phyloP scores from a whole-genome alignment of 2,797 vertebrate species.

The Gymnocypris eckloni region DNA sequence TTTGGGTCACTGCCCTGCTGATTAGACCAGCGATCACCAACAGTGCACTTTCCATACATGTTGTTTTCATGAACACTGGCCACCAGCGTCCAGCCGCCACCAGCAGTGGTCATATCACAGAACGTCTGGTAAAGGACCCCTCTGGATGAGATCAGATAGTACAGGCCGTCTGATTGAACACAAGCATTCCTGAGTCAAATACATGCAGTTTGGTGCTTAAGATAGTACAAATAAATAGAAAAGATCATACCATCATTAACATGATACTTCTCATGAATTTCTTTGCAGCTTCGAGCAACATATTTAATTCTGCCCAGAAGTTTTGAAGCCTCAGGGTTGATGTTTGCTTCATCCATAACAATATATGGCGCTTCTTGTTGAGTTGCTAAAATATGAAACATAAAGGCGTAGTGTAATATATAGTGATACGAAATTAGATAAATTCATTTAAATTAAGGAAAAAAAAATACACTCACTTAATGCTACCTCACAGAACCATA shows the following conservation, averaged over 20 bases:
- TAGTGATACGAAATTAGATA: not conserved
- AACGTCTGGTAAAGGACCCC: slow-evolving; percentile 49
- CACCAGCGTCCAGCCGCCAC: slow-evolving; percentile 60
- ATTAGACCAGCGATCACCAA: slow-evolving; percentile 69
- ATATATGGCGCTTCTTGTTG: not conserved
- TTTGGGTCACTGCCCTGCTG: slow-evolving; percentile 64
- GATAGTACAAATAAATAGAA: not conserved
- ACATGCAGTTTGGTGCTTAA: not conserved
- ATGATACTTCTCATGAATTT: slow-evolving; percentile 36
- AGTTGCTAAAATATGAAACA: not conserved
- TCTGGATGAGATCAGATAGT: slow-evolving; percentile 39
- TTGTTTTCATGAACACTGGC: slow-evolving; percentile 72
- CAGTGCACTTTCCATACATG: slow-evolving; percentile 64
- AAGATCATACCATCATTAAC: not conserved
- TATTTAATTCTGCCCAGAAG: not conserved
- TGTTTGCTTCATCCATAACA: not conserved
- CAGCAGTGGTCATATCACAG: slow-evolving; percentile 48
- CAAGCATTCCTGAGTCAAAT: not conserved
- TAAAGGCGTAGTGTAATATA: not conserved
- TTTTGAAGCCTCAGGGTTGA: not conserved
- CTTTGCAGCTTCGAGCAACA: slow-evolving; percentile 47
- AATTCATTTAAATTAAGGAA: not conserved
- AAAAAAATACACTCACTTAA: slow-evolving; percentile 19
- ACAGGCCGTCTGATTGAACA: slow-evolving; percentile 40
- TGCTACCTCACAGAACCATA: slow-evolving; percentile 10